Percentiles rank a stretch among this genome's conserved stretches.
Evolutionary conservation across 2,113 vertebrate species (phyloP).

Genomic region (Origma solitaria): DNA sequence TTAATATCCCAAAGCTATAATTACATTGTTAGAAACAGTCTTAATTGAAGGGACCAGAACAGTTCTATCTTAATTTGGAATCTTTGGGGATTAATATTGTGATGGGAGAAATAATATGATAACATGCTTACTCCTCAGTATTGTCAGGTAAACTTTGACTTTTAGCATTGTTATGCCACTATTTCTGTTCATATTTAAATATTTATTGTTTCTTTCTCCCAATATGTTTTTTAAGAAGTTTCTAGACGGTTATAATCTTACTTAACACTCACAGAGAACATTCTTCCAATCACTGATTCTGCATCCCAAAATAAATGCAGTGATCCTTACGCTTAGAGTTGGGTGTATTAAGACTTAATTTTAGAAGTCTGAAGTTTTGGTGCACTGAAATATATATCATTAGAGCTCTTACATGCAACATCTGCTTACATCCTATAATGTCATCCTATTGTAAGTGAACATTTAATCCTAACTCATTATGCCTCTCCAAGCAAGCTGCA

Average conservation of each 20-base stretch:
- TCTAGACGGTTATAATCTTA: not conserved
- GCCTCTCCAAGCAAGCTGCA: constrained; percentile 49
- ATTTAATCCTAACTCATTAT: constrained; percentile 63
- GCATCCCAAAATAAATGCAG: not conserved
- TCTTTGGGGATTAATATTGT: not conserved
- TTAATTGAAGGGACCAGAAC: not conserved
- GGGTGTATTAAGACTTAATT: constrained; percentile 14
- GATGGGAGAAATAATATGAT: not conserved
- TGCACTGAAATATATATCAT: constrained; percentile 13
- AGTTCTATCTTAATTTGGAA: not conserved
- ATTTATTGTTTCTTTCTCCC: not conserved
- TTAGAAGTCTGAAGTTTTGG: not conserved
- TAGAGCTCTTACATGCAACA: constrained; percentile 39
- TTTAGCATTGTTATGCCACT: not conserved
- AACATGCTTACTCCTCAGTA: not conserved
- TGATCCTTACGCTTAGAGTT: not conserved
- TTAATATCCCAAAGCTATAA: not conserved
- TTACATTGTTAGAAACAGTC: not conserved
- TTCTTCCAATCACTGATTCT: not conserved
- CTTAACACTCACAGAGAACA: not conserved
- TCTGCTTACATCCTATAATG: constrained; percentile 57
- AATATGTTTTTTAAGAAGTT: not conserved
- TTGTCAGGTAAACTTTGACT: not conserved
- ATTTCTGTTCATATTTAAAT: not conserved
- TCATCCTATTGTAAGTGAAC: constrained; percentile 58